phyloP scores from a whole-genome alignment of 2,797 vertebrate genomes.

The Notoglanidium macrostoma region DNA sequence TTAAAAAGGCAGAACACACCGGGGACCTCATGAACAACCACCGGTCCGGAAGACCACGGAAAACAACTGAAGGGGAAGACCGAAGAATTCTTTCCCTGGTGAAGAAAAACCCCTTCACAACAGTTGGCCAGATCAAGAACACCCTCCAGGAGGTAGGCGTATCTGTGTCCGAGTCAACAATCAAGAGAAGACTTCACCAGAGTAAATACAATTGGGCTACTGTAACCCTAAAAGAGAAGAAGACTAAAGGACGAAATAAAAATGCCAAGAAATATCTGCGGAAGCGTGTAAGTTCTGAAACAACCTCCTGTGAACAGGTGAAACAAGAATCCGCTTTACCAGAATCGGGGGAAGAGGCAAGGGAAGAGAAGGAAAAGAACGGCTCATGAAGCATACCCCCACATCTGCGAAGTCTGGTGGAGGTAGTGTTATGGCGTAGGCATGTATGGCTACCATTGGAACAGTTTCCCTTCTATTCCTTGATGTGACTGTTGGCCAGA shows the following conservation, averaged over 20 bases:
- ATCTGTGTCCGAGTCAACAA: slow-evolving; percentile 17
- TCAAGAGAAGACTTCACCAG: slow-evolving; percentile 27
- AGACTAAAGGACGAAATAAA: not conserved
- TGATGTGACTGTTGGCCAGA: not conserved
- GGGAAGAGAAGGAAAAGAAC: not conserved
- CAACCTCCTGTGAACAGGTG: not conserved
- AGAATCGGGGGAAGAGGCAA: not conserved
- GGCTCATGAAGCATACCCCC: not conserved
- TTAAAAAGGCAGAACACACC: slow-evolving; percentile 15
- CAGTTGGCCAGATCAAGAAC: slow-evolving; percentile 60
- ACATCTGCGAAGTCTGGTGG: not conserved
- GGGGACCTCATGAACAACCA: slow-evolving; percentile 29
- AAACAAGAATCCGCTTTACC: not conserved
- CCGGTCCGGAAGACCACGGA: slow-evolving; percentile 46
- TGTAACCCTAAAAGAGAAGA: not conserved
- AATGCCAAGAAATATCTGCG: not conserved
- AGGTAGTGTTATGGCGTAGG: not conserved
- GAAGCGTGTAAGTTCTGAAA: not conserved
- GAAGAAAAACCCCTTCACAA: slow-evolving; percentile 58
- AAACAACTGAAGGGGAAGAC: slow-evolving; percentile 56
- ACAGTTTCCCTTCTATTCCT: not conserved
- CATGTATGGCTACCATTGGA: not conserved
- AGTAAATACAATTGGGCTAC: slow-evolving; percentile 17
- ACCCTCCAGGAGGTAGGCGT: slow-evolving; percentile 50
- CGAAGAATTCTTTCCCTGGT: slow-evolving; percentile 55